Base-by-base conservation (phyloP, 2,113 vertebrate species). In the Eidolon helvum region DNA sequence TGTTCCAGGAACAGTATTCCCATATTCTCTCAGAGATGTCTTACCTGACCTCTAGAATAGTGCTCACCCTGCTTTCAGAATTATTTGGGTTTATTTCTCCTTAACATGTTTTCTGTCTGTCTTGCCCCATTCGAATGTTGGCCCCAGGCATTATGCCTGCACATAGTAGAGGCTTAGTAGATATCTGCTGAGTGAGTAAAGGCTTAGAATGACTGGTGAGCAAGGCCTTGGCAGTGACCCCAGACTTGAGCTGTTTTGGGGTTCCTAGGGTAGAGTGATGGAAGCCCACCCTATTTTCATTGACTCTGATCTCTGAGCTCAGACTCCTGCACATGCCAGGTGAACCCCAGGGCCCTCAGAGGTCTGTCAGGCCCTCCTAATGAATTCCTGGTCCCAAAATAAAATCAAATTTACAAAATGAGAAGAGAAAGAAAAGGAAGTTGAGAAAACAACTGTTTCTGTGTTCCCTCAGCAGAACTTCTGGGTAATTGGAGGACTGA, bases 61-160 rank as follows among this genome's bases (percentile, higher is more conserved):
- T 18, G 50, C 19, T 30, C 21, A 38, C 77, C 16, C 8, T 7
- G 55, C 28, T 65, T 72, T 38, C n/a, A 22, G 28, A 65, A 6
- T n/a, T 2, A 43, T 43, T 40, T 1, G 10, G 8, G 2, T 71
- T 63, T 28, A 40, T n/a, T 75, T 21, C 12, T 78, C 38, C 33
- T 5, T 30, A 10, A 19, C 5, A 2, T n/a, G 53, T 10, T 66
- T 72, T 68, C 30, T 35, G 48, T 66, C 53, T 48, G 33, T 38
- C 69, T 83, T 43, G 10, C 4, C 12, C 30, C 48, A 22, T 3
- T 0, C 1, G 5, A 15, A 4, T 7, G 43, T n/a, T 0, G 6
- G 35, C 5, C 18, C 50, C 22, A 15, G 7, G 61, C 24, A 21
- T 28, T 0, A 0, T 2, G 21, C 30, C 87, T 12, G 28, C 16